These are phyloP conservation scores for Diabrotica virgifera DNA, from an alignment of 1,140 invertebrate genomes.

Conservation along the genomic window DNA sequence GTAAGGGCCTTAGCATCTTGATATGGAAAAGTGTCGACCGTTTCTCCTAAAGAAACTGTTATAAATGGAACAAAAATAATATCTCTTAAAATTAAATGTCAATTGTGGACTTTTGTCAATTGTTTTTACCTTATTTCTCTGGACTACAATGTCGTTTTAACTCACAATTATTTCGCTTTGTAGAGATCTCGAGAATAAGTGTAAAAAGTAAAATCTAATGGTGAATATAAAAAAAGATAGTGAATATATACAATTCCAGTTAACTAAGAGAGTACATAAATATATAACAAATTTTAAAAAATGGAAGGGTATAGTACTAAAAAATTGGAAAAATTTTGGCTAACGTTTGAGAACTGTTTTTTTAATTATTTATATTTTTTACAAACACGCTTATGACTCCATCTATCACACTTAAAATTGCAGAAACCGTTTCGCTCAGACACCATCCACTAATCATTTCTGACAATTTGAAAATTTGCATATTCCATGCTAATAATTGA, in stretches of 20 bases:
- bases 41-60: background rate
- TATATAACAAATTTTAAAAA: background rate
- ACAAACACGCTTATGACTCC: background rate
- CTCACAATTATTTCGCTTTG: background rate
- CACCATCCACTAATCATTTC: too few relatives aligned
- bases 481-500: too few relatives aligned
- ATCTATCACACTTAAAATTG: constrained; percentile 1
- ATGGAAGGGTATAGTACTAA: background rate
- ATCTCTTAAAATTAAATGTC: background rate
- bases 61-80: background rate
- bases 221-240: background rate
- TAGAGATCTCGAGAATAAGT: background rate
- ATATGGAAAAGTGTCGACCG: background rate
- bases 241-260: background rate
- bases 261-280: background rate
- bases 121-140: too few relatives aligned
- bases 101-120: background rate
- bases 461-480: too few relatives aligned
- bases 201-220: background rate
- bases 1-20: too few relatives aligned
- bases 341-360: background rate
- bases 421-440: background rate
- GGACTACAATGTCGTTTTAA: background rate
- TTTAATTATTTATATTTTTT: constrained; percentile 11
- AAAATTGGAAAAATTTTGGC: constrained; percentile 9